Conservation (phyloP, 1,140 invertebrate species). For the Drosophila navojoa region DNA sequence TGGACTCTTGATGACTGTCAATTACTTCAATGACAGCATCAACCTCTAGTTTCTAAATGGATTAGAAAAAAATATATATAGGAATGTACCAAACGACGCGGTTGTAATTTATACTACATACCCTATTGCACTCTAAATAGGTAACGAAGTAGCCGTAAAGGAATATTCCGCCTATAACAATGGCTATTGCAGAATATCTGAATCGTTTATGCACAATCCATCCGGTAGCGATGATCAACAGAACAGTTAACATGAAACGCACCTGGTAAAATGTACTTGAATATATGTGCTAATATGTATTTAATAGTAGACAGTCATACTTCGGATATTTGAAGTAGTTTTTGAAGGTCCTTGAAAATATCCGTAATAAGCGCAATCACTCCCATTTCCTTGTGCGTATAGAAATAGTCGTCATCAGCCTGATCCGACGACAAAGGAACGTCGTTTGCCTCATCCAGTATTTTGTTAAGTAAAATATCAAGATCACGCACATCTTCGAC, state of each 20-base stretch:
- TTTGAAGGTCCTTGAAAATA: conserved; percentile 54
- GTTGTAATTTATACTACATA: conserved; percentile 23
- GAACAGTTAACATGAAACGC: conserved; percentile 52
- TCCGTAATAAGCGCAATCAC: conserved; percentile 49
- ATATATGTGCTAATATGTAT: conserved; percentile 4
- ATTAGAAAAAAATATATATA: not conserved
- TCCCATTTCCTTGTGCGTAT: conserved; percentile 30
- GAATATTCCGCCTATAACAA: conserved; percentile 49
- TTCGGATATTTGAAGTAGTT: conserved; percentile 60
- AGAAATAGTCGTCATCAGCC: conserved; percentile 28
- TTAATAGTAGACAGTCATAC: conserved; percentile 36
- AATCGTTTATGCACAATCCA: conserved; percentile 56
- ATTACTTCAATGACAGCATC: conserved; percentile 66
- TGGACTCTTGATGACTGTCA: conserved; percentile 33
- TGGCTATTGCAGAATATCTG: conserved; percentile 31
- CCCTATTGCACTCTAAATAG: conserved; percentile 76
- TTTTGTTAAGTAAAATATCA: conserved; percentile 60
- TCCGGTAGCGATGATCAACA: conserved; percentile 25
- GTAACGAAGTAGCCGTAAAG: conserved; percentile 69
- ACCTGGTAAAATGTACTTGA: conserved; percentile 41
- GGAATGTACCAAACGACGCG: not conserved
- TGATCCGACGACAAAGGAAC: conserved; percentile 22
- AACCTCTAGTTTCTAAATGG: conserved; percentile 62
- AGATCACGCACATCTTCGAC: conserved; percentile 67
- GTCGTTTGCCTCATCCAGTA: conserved; percentile 49